Conservation (phyloP, 2,113 vertebrate species). For the Larimichthys polyactis region DNA sequence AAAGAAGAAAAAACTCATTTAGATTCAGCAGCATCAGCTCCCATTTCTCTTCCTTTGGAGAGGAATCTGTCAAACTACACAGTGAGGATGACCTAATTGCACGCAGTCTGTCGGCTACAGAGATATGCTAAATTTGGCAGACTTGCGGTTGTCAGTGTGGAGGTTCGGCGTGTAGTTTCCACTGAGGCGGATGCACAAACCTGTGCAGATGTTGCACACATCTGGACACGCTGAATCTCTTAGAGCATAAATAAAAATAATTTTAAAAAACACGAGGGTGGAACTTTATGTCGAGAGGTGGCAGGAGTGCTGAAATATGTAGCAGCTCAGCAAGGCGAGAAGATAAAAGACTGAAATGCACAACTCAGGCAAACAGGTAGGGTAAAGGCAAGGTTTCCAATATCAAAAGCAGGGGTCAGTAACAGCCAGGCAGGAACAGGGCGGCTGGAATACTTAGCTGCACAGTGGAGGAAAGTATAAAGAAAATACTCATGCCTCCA, state of each 20-base stretch:
- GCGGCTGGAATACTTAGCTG: no score
- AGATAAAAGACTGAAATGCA: neutral
- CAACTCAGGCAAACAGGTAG: neutral
- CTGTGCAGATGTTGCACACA: constrained; percentile 56
- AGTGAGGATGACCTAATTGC: constrained; percentile 50
- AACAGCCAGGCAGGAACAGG: neutral
- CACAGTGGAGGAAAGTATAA: neutral
- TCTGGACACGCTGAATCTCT: constrained; percentile 49
- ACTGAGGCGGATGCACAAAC: neutral
- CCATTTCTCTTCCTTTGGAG: neutral
- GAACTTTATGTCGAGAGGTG: neutral
- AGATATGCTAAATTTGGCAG: constrained; percentile 51
- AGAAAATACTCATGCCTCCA: neutral
- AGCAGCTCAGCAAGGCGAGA: neutral
- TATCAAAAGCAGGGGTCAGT: neutral
- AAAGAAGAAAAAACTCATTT: constrained; percentile 16
- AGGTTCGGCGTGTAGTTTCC: neutral
- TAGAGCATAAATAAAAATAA: neutral
- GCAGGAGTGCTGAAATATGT: neutral
- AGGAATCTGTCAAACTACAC: constrained; percentile 39
- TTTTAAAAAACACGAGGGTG: neutral
- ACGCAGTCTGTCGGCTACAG: constrained; percentile 21
- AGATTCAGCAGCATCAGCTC: constrained; percentile 17
- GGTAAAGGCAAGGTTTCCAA: neutral
- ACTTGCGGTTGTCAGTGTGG: neutral